Evolutionary conservation across 2,797 vertebrate species (phyloP), one percentile per base, ranked within the genome.

Genomic region (Prionace glauca): DNA sequence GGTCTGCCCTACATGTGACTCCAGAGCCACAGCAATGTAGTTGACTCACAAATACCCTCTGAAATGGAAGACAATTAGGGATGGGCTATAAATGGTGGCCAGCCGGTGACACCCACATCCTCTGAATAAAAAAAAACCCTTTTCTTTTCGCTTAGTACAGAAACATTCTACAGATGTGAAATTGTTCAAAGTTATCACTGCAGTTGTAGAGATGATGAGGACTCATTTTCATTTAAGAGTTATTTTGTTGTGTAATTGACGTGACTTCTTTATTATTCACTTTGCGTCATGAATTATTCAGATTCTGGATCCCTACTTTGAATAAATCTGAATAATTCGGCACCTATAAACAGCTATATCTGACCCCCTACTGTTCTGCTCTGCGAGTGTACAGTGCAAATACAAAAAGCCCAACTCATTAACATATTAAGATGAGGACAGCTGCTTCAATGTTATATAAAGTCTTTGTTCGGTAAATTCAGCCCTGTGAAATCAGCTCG

Each of bases 291-390:
- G 69, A 95, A 95, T 94, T 95, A 95, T 95, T 77, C 93, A 95
- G 26, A 56, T 50, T 26, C 20, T 60, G 41, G 67, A 95, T 95
- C n/a, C 26, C 29, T 72, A 95, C 29, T 77, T 95, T 74, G 93
- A 95, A 95, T 95, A 95, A 95, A 95, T 95, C 41, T 95, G 93
- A 95, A 95, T 95, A 95, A 95, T 95, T 56, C 1, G 74, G 12
- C 71, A 95, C 71, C 45, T 56, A 56, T 95, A 56, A 72, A 77
- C 41, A 74, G 93, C 71, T 95, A 32, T 7, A n/a, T 77, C 36
- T 32, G 93, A 77, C 41, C 45, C 8, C 62, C 93, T 32, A 56
- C 71, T 74, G 71, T 77, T 95, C 45, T 20, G 45, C 74, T 95
- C 93, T 60, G 45, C 29, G 60, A 56, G 71, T 56, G 41, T 77